These are phyloP conservation scores for Poecilia picta DNA, from an alignment of 2,797 vertebrate genomes.

Conservation along the genomic window DNA sequence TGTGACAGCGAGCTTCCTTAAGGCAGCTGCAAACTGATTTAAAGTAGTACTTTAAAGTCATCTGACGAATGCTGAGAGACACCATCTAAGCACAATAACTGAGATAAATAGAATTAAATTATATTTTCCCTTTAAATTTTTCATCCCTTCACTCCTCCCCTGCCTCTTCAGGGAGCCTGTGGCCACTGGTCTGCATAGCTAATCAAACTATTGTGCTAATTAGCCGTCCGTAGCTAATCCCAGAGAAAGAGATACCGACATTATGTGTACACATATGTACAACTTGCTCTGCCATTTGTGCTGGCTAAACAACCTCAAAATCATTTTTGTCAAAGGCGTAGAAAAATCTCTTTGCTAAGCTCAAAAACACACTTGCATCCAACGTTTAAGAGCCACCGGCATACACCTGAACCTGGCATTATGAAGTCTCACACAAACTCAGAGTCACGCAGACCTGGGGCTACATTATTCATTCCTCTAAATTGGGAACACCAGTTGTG, in stretches of 20 bases:
- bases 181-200: conserved; percentile 68
- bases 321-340: conserved; percentile 43
- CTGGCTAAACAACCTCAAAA: conserved; percentile 44
- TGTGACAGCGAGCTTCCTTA: conserved; percentile 46
- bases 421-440: conserved; percentile 31
- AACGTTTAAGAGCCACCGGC: conserved; percentile 37
- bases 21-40: conserved; percentile 55
- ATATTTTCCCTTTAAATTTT: conserved; percentile 30
- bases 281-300: conserved; percentile 34
- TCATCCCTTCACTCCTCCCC: conserved; percentile 39
- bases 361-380: conserved; percentile 41
- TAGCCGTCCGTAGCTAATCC: conserved; percentile 76
- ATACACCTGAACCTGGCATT: conserved; percentile 45
- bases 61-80: conserved; percentile 42
- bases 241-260: conserved; percentile 43
- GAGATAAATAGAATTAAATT: conserved; percentile 31
- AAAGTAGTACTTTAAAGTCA: conserved; percentile 57
- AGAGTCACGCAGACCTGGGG: conserved; percentile 21
- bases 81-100: conserved; percentile 40
- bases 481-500: conserved; percentile 77
- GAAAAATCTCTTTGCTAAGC: conserved; percentile 40
- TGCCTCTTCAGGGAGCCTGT: conserved; percentile 67
- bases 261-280: conserved; percentile 19
- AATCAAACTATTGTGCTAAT: conserved; percentile 74
- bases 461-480: conserved; percentile 79